Percentiles rank a stretch among this genome's conserved stretches.
These are phyloP conservation scores for Syndactyla subalaris DNA, from an alignment of 2,797 vertebrate species.

Conservation along the genomic window DNA sequence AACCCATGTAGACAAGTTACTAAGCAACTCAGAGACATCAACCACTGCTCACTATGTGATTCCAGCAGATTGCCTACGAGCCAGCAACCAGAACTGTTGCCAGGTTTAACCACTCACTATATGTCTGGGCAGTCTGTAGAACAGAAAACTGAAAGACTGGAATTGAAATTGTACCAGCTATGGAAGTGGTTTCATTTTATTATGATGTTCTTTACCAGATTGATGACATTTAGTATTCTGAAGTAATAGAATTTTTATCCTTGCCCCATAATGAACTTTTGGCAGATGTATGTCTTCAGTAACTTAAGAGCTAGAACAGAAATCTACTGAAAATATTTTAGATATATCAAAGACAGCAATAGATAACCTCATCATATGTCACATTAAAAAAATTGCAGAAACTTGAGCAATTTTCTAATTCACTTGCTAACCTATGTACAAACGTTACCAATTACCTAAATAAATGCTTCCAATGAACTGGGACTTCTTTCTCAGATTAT, in stretches of 20 bases:
- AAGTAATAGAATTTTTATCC: not conserved
- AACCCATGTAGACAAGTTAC: not conserved
- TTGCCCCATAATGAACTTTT: not conserved
- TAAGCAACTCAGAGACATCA: not conserved
- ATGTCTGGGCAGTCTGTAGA: not conserved
- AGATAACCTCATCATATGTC: not conserved
- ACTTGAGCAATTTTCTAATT: not conserved
- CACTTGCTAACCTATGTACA: not conserved
- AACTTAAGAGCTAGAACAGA: not conserved
- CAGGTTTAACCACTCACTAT: rapidly evolving
- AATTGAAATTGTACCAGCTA: not conserved
- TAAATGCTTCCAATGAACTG: not conserved
- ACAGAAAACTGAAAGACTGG: not conserved
- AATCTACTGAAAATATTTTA: not conserved
- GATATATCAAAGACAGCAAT: not conserved
- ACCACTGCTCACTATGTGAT: not conserved
- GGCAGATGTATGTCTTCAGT: not conserved
- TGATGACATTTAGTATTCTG: not conserved
- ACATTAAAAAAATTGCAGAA: not conserved
- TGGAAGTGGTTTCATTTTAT: rapidly evolving
- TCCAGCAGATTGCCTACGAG: not conserved
- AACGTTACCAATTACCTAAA: not conserved
- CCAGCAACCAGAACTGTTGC: not conserved
- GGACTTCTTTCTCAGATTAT: not conserved
- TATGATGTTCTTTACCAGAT: not conserved